Evolutionary conservation across 2,888 invertebrate genomes (phyloP), one percentile per base, ranked within the genome.

Genomic region (Gari tellinella): DNA sequence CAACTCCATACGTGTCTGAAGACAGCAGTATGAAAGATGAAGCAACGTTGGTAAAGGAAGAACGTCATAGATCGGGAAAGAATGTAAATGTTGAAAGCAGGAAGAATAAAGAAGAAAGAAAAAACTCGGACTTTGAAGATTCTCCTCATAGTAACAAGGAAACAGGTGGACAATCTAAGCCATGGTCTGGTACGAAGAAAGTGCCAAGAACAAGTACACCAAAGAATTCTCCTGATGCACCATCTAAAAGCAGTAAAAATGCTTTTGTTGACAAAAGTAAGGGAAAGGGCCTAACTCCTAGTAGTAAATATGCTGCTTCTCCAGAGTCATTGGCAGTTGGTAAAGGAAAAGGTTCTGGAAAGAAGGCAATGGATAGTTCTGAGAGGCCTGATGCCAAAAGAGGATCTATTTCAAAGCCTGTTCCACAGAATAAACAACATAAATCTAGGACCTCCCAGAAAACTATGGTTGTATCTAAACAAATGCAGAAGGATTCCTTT

Each of bases 131-230:
- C 17, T 25, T 64, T 23, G 52, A 62, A 51, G 52, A 69, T 17
- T 45, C 56, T 8, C 53, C 40, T 58, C 40, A 37, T 25, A 38
- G 38, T 21, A 19, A 43, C 12, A 2, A n/a, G 52, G 43, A 55
- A n/a, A 38, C 41, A n/a, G n/a, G 41, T 40, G 41, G 51, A 21
- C 43, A 31, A 37, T 48, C 41, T 46, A 60, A 41, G 15, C n/a
- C 26, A 55, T 46, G 53, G 25, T 37, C 26, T 26, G 48, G 65
- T 17, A 61, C 15, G n/a, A 21, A 38, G 10, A 58, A 48, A 40
- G 74, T 65, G 12, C 78, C 78, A 19, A 72, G 57, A 51, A 79
- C 78, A 19, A 79, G 78, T 43, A 79, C 78, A n/a, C 78, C 78
- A 12, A 79, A 72, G 25, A 60, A 66, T 26, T 79, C 74, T 12